phyloP scores from a whole-genome alignment of 2,888 invertebrate species.

The Cheilosia vernalis region DNA sequence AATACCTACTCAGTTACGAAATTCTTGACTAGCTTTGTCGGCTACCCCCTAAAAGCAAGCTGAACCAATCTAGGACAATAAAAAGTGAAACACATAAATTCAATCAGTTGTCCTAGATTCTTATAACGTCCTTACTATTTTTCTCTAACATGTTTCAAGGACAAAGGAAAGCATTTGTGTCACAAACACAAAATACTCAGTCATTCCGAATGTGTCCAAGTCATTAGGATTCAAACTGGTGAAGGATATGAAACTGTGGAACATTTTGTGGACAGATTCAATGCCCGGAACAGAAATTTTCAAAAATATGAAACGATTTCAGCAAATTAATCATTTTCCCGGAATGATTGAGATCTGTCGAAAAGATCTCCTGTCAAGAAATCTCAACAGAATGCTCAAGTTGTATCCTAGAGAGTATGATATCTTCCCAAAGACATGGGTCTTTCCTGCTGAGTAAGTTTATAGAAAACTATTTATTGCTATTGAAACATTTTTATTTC shows the following conservation, averaged over 20 bases:
- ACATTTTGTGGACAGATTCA: conserved; percentile 94
- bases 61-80: too few relatives aligned
- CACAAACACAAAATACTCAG: conserved; percentile 79
- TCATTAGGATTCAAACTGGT: conserved; percentile 84
- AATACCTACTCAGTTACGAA: too few relatives aligned
- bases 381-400: conserved; percentile 94
- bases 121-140: not conserved
- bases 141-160: conserved; percentile 24
- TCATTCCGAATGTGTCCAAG: conserved; percentile 81
- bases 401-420: conserved; percentile 95
- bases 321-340: conserved; percentile 97
- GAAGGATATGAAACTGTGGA: conserved; percentile 92
- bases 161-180: conserved; percentile 81
- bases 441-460: conserved; percentile 94
- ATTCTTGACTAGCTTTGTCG: too few relatives aligned
- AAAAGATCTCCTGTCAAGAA: conserved; percentile 94
- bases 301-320: conserved; percentile 95
- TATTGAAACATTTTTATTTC: too few relatives aligned
- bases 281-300: conserved; percentile 93
- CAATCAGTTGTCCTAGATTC: too few relatives aligned
- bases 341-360: conserved; percentile 95
- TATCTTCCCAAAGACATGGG: conserved; percentile 97
- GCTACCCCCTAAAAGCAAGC: too few relatives aligned
- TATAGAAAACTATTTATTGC: not conserved
- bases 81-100: too few relatives aligned